These are phyloP conservation scores for Scotopteryx bipunctaria DNA, from an alignment of 2,888 invertebrate species.

Conservation along the genomic window DNA sequence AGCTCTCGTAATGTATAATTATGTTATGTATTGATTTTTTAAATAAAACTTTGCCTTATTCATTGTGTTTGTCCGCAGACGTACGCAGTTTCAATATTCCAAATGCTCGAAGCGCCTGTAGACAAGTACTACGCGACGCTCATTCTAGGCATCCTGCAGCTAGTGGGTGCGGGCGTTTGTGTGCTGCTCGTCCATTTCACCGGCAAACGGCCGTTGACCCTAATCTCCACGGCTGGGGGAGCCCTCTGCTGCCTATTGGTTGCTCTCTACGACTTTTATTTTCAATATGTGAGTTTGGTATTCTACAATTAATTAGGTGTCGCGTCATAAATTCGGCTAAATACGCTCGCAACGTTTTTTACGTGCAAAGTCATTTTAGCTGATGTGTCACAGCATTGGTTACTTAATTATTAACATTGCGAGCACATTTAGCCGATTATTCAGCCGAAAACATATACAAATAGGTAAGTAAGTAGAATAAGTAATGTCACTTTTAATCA, in stretches of 20 bases:
- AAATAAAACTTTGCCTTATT: too few species aligned
- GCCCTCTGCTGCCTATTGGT: conserved; percentile 85
- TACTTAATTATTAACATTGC: too few species aligned
- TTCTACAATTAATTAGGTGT: not conserved
- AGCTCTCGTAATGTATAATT: too few species aligned
- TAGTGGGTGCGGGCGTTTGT: conserved; percentile 86
- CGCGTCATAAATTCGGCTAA: too few species aligned
- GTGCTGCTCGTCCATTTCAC: conserved; percentile 87
- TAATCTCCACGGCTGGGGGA: conserved; percentile 86
- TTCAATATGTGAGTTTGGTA: conserved; percentile 44
- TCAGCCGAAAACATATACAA: too few species aligned
- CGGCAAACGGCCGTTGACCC: conserved; percentile 87
- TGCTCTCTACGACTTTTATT: conserved; percentile 79
- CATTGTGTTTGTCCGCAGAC: conserved; percentile 73
- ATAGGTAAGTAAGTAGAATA: too few species aligned
- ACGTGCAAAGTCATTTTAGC: too few species aligned
- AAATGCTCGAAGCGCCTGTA: conserved; percentile 87
- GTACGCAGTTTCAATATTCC: conserved; percentile 89
- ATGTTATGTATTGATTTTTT: too few species aligned
- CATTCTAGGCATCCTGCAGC: conserved; percentile 87
- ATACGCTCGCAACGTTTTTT: too few species aligned
- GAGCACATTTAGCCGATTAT: too few species aligned
- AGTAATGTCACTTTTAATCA: too few species aligned
- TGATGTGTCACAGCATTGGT: too few species aligned
- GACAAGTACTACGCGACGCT: conserved; percentile 90